These are phyloP conservation scores for Masticophis lateralis DNA, from an alignment of 2,797 vertebrate species.

Conservation along the genomic window DNA sequence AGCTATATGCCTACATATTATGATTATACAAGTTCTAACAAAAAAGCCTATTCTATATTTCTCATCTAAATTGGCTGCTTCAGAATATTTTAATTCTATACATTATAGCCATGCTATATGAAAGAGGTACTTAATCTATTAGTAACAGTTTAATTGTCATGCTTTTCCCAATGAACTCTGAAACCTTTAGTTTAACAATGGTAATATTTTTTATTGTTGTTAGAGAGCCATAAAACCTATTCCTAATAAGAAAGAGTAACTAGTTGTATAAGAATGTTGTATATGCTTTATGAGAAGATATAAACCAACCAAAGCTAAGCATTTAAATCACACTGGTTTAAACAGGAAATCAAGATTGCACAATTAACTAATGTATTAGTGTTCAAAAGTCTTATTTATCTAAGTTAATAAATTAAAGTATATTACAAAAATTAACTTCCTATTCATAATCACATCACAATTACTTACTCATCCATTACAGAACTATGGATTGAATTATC, in stretches of 20 bases:
- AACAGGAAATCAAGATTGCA: not conserved
- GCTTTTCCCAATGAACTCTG: not conserved
- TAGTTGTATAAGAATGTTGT: not conserved
- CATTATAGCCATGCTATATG: not conserved
- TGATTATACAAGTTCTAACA: not conserved
- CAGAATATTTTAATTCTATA: not conserved
- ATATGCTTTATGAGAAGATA: not conserved
- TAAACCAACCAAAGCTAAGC: not conserved
- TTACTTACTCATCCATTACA: constrained; percentile 74
- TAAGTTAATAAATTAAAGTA: not conserved
- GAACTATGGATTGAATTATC: constrained; percentile 67
- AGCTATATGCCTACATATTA: not conserved
- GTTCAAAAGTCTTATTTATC: not conserved
- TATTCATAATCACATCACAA: not conserved
- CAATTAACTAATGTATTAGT: not conserved
- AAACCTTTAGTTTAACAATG: not conserved
- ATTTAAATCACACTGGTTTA: not conserved
- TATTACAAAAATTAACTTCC: not conserved
- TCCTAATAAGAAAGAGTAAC: not conserved
- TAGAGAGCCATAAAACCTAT: not conserved
- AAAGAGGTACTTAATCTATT: not conserved
- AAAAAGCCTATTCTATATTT: not conserved
- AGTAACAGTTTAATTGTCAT: not conserved
- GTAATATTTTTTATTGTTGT: not conserved
- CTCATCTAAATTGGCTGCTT: not conserved